Conservation (phyloP, 2,888 invertebrate species). For the Cerastis leucographa region DNA sequence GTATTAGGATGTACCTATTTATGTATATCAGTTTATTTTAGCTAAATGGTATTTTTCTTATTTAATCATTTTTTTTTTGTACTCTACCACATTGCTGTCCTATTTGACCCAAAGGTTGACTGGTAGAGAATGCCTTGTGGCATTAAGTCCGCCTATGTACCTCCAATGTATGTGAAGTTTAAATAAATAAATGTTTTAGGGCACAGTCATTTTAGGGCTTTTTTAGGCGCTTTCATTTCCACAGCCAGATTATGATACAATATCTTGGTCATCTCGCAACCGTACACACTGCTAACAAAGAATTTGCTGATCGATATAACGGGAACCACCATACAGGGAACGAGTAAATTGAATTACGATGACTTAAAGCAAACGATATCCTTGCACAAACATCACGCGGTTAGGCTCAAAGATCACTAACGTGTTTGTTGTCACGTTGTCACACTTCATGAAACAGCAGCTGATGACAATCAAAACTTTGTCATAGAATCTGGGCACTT, state of each 20-base stretch:
- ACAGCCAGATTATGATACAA: neutral
- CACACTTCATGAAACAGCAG: neutral
- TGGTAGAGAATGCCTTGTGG: too few relatives aligned
- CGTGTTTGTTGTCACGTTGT: neutral
- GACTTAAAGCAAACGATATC: conserved; percentile 8
- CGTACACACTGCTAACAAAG: neutral
- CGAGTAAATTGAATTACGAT: neutral
- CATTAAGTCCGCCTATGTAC: too few relatives aligned
- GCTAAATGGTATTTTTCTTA: too few relatives aligned
- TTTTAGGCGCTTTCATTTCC: neutral
- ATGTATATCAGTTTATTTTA: too few relatives aligned
- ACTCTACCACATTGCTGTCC: too few relatives aligned
- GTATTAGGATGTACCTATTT: too few relatives aligned
- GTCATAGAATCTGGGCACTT: neutral
- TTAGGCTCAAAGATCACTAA: conserved; percentile 27
- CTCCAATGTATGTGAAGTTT: too few relatives aligned
- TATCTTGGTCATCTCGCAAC: neutral
- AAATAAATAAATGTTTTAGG: too few relatives aligned
- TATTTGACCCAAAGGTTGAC: too few relatives aligned
- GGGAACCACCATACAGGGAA: neutral
- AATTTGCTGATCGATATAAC: neutral
- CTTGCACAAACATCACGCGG: conserved; percentile 32
- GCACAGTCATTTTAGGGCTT: neutral
- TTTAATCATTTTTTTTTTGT: too few relatives aligned
- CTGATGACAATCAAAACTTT: neutral